Conservation (phyloP, 2,113 vertebrate species). For the Hystrix brachyura region DNA sequence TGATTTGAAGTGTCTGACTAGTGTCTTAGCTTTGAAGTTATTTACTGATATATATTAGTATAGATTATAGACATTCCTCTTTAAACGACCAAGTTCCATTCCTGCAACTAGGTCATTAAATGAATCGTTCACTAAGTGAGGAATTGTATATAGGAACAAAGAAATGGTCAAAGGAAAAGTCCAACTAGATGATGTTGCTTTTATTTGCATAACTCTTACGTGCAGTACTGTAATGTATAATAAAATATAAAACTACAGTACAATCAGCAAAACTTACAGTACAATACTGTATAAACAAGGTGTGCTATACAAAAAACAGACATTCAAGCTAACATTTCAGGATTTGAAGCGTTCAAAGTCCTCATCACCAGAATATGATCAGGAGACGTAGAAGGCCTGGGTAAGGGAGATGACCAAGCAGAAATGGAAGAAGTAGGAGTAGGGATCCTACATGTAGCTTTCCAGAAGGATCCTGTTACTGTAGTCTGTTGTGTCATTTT, state of each 20-base stretch:
- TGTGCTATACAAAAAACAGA: background rate
- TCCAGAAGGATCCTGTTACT: background rate
- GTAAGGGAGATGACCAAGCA: background rate
- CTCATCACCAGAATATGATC: background rate
- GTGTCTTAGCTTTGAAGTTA: background rate
- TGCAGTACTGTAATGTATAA: background rate
- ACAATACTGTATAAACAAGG: background rate
- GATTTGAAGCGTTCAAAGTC: background rate
- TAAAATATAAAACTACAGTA: background rate
- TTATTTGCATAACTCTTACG: background rate
- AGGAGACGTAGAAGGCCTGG: background rate
- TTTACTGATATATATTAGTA: background rate
- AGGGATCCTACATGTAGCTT: background rate
- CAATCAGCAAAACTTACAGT: background rate
- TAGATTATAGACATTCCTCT: background rate
- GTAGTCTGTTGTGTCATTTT: background rate
- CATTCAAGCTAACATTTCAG: background rate
- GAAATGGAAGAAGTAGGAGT: background rate
- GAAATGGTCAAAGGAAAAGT: background rate
- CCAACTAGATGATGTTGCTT: background rate
- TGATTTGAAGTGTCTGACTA: background rate
- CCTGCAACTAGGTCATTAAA: background rate
- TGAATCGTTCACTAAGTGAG: background rate
- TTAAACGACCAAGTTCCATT: background rate
- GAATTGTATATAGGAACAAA: background rate